These are phyloP conservation scores for Drosophila buzzatii DNA, from an alignment of 2,888 invertebrate genomes.

Conservation along the genomic window DNA sequence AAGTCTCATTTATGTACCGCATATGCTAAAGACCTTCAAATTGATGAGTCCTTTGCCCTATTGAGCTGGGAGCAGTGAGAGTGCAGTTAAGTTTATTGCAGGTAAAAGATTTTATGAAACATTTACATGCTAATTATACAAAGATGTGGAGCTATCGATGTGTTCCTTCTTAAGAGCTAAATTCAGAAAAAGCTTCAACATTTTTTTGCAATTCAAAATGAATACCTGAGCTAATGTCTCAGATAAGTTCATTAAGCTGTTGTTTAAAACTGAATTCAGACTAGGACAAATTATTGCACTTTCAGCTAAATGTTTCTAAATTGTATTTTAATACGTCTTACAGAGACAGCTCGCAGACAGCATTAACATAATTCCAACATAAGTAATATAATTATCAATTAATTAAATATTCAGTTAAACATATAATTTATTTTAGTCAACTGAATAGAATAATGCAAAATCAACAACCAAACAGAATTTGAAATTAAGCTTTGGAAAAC, in stretches of 20 bases:
- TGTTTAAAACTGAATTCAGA: too few relatives aligned
- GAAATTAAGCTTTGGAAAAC: slow-evolving; percentile 2
- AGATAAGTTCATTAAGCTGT: too few relatives aligned
- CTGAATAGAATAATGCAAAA: background rate
- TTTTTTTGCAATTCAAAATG: too few relatives aligned
- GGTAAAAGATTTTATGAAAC: background rate
- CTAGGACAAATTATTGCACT: too few relatives aligned
- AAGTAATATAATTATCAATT: background rate
- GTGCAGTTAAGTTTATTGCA: background rate
- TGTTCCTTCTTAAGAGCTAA: background rate
- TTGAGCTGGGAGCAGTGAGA: slow-evolving; percentile 8
- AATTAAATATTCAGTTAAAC: background rate
- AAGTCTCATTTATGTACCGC: slow-evolving; percentile 58
- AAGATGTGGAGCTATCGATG: background rate
- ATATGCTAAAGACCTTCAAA: slow-evolving; percentile 42
- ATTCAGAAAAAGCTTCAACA: too few relatives aligned
- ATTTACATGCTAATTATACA: background rate
- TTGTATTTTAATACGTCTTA: background rate
- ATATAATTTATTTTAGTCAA: background rate
- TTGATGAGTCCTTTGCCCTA: slow-evolving; percentile 42
- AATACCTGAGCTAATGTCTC: too few relatives aligned
- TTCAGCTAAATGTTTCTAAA: too few relatives aligned
- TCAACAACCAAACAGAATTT: slow-evolving; percentile 3
- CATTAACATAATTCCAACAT: background rate
- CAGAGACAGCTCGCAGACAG: background rate